Conservation (phyloP, 2,113 vertebrate genomes). For the Takifugu bimaculatus region DNA sequence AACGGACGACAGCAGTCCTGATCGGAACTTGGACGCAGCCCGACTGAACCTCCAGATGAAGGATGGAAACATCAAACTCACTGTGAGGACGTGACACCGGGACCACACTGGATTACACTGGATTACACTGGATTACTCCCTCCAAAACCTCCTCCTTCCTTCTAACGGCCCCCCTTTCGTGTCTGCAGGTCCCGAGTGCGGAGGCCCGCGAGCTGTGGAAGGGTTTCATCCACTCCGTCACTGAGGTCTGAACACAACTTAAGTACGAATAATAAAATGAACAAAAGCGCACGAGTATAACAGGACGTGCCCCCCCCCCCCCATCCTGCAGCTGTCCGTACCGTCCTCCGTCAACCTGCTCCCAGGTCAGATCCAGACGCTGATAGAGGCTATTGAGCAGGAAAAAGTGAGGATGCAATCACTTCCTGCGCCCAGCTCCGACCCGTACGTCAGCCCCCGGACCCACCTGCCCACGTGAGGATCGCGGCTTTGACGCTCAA, state of each 20-base stretch:
- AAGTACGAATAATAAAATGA: not conserved
- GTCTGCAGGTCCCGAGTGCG: slow-evolving; percentile 68
- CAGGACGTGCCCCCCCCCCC: not conserved
- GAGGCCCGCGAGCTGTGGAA: slow-evolving; percentile 84
- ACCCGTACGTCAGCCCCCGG: slow-evolving; percentile 1
- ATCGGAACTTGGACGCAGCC: slow-evolving; percentile 46
- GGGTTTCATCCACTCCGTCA: slow-evolving; percentile 77
- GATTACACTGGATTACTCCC: not conserved
- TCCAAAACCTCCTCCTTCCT: not conserved
- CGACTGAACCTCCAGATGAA: slow-evolving; percentile 63
- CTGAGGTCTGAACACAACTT: slow-evolving; percentile 64
- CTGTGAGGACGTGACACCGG: slow-evolving; percentile 60
- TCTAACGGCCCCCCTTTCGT: not conserved
- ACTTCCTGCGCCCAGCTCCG: rapidly evolving
- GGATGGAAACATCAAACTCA: slow-evolving; percentile 67
- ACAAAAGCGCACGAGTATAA: not conserved
- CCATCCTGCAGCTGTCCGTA: slow-evolving; percentile 66
- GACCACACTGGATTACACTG: not conserved
- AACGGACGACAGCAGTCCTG: slow-evolving; percentile 59
- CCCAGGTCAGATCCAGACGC: slow-evolving; percentile 78
- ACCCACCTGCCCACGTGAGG: slow-evolving; percentile 72
- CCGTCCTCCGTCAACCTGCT: slow-evolving; percentile 77
- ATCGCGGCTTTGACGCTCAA: too few species aligned
- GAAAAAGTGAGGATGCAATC: slow-evolving; percentile 63
- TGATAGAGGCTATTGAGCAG: slow-evolving; percentile 70